phyloP scores from a whole-genome alignment of 92 coral and sea anemone species.

The Meandrina meandrites region DNA sequence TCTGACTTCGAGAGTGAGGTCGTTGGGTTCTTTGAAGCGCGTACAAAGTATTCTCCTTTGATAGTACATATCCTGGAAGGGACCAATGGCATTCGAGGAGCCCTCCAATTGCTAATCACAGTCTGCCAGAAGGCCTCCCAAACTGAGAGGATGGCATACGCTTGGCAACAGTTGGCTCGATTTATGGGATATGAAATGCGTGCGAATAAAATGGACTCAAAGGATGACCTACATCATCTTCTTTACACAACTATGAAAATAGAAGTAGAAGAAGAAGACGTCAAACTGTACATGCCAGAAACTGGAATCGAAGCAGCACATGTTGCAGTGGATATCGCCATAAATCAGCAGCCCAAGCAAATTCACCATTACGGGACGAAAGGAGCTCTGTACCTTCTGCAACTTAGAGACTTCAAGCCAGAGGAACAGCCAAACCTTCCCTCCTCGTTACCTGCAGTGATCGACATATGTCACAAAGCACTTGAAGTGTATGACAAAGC shows the following conservation, averaged over 20 bases:
- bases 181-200: conserved; percentile 71
- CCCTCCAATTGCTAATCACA: conserved; percentile 45
- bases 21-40: conserved; percentile 49
- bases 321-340: conserved; percentile 62
- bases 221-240: conserved; percentile 1
- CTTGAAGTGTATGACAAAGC: conserved; percentile 59
- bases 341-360: conserved; percentile 43
- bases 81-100: conserved; percentile 30
- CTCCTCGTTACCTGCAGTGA: conserved; percentile 16
- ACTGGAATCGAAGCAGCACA: conserved; percentile 72
- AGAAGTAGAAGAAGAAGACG: not conserved
- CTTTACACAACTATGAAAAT: conserved; percentile 19
- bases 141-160: conserved; percentile 56
- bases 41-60: conserved; percentile 54
- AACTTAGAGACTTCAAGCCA: conserved; percentile 42
- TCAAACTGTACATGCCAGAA: conserved; percentile 26
- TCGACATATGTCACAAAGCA: conserved; percentile 43
- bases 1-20: conserved; percentile 54
- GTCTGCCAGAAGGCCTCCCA: conserved; percentile 44
- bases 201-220: conserved; percentile 14
- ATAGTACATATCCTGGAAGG: conserved; percentile 33
- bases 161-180: conserved; percentile 74
- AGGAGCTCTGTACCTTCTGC: conserved; percentile 52
- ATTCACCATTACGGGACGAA: conserved; percentile 59
- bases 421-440: conserved; percentile 10